Evolutionary conservation across 2,888 invertebrate species (phyloP).

Genomic region (Bembecia ichneumoniformis): DNA sequence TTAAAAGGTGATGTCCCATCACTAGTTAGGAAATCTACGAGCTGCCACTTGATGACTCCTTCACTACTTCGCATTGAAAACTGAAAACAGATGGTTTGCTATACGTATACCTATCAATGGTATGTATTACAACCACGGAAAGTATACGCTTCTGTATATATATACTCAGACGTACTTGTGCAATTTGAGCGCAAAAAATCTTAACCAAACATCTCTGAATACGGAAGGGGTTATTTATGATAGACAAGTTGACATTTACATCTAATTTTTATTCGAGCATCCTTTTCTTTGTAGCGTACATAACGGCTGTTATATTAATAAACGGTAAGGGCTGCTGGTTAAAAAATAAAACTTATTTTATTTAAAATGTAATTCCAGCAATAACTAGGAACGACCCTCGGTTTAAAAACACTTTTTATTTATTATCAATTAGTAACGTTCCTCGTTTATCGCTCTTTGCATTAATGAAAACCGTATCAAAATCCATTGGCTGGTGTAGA

Average conservation of each 20-base stretch:
- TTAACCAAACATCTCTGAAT: neutral
- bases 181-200: neutral
- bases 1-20: constrained; percentile 11
- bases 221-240: neutral
- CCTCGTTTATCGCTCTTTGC: no score
- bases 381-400: no score
- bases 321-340: no score
- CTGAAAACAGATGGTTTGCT: constrained; percentile 8
- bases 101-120: neutral
- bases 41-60: constrained; percentile 62
- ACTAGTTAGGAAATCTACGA: constrained; percentile 51
- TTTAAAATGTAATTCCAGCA: no score
- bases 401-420: no score
- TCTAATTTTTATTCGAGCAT: no score
- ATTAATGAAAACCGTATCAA: no score
- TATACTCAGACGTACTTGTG: neutral
- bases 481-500: no score
- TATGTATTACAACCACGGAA: neutral
- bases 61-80: constrained; percentile 38
- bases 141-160: neutral
- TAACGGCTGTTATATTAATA: no score
- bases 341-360: no score
- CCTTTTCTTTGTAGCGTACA: no score
- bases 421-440: no score
- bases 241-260: neutral